A percentile compares a stretch with the other conserved stretches of the same genome.
Evolutionary conservation across 2,888 invertebrate genomes (phyloP).

Genomic region (Clistopyga incitator): DNA sequence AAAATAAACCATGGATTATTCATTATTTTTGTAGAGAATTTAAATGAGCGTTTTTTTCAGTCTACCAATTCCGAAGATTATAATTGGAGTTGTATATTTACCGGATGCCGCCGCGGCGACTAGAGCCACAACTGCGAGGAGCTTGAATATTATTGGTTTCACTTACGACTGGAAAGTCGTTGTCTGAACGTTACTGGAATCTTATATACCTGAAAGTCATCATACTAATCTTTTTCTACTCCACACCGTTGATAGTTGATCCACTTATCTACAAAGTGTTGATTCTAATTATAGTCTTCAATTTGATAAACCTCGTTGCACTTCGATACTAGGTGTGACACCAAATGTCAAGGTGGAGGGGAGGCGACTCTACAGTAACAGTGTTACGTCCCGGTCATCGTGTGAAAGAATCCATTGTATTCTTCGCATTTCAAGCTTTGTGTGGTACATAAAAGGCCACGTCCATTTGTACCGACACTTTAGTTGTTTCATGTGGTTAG

Average conservation of each 20-base stretch:
- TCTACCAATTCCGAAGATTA: not conserved
- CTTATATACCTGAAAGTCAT: conserved; percentile 2
- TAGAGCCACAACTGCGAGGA: conserved; percentile 5
- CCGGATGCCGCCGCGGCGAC: conserved; percentile 2
- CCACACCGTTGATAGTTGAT: not conserved
- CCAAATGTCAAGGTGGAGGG: not conserved
- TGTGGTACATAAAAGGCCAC: too few species aligned
- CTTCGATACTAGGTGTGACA: not conserved
- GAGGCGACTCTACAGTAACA: too few species aligned
- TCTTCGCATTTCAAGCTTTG: too few species aligned
- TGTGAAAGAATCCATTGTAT: too few species aligned
- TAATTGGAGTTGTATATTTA: not conserved
- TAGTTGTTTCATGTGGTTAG: too few species aligned
- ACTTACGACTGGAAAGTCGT: not conserved
- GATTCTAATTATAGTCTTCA: not conserved
- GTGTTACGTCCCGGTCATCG: too few species aligned
- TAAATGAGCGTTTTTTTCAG: not conserved
- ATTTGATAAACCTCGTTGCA: not conserved
- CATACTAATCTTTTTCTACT: not conserved
- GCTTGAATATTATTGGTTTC: conserved; percentile 5
- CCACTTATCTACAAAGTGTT: not conserved
- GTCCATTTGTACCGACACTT: too few species aligned
- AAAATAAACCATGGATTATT: not conserved
- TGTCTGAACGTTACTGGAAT: not conserved
- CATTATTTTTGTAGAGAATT: not conserved